Evolutionary conservation across 2,113 vertebrate genomes (phyloP).

Genomic region (Dasyornis broadbenti): DNA sequence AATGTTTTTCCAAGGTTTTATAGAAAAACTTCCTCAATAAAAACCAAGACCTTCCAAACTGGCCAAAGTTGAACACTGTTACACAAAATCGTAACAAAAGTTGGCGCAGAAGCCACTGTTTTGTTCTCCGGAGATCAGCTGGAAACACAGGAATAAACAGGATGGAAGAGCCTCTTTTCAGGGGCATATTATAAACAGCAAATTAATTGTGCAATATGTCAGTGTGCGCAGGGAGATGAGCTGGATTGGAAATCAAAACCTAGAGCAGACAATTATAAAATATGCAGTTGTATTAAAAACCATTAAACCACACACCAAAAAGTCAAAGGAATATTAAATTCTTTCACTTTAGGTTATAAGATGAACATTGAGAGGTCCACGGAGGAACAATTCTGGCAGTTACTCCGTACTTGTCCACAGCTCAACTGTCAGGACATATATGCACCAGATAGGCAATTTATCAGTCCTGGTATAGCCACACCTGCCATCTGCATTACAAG

Average conservation of each 20-base stretch:
- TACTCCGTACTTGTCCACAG: background rate
- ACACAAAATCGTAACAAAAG: background rate
- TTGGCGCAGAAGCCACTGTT: background rate
- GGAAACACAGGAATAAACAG: slow-evolving; percentile 15
- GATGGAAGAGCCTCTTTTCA: slow-evolving; percentile 7
- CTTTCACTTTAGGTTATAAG: background rate
- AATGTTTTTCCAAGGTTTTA: background rate
- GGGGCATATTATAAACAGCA: slow-evolving; percentile 46
- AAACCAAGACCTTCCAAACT: background rate
- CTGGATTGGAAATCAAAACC: background rate
- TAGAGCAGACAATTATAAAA: background rate
- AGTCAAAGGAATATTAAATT: background rate
- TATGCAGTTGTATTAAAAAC: background rate
- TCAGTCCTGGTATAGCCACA: background rate
- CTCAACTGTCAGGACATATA: background rate
- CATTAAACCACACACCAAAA: background rate
- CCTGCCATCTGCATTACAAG: background rate
- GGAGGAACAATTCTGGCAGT: background rate
- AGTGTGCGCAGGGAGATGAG: background rate
- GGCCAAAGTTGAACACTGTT: background rate
- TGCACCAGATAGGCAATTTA: background rate
- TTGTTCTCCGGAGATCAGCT: background rate
- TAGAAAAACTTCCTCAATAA: background rate
- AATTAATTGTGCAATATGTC: slow-evolving; percentile 6
- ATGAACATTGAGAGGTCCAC: background rate